phyloP scores from a whole-genome alignment of 2,888 invertebrate genomes.

The Encarsia formosa region DNA sequence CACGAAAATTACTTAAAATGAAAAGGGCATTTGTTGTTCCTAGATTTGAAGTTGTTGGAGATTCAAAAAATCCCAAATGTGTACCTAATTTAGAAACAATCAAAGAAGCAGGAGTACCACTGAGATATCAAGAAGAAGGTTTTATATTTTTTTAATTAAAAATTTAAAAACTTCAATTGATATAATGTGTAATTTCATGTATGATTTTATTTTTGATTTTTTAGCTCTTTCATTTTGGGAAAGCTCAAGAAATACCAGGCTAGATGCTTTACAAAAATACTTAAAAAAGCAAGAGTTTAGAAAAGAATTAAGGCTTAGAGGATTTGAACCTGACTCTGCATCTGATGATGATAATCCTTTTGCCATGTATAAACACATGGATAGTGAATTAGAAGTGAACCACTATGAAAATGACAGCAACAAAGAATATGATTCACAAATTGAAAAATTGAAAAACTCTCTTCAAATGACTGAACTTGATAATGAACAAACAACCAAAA shows the following conservation, averaged over 20 bases:
- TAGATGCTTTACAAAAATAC: slow-evolving; percentile 38
- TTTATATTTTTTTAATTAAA: too few relatives aligned
- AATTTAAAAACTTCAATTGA: not conserved
- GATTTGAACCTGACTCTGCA: slow-evolving; percentile 40
- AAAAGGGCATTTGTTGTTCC: slow-evolving; percentile 63
- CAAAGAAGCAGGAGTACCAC: slow-evolving; percentile 40
- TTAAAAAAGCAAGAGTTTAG: slow-evolving; percentile 41
- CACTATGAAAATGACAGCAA: slow-evolving; percentile 21
- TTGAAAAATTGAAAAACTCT: slow-evolving; percentile 19
- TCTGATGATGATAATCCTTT: slow-evolving; percentile 44
- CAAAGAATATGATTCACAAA: slow-evolving; percentile 8
- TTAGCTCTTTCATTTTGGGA: slow-evolving; percentile 41
- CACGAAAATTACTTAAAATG: slow-evolving; percentile 65
- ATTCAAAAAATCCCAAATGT: slow-evolving; percentile 39
- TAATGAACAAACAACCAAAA: slow-evolving; percentile 11
- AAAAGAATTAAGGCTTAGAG: slow-evolving; percentile 38
- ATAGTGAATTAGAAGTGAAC: slow-evolving; percentile 12
- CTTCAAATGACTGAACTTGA: slow-evolving; percentile 19
- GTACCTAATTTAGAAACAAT: slow-evolving; percentile 39
- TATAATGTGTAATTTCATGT: slow-evolving; percentile 1
- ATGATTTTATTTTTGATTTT: slow-evolving; percentile 12
- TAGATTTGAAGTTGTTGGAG: slow-evolving; percentile 45
- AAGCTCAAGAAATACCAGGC: slow-evolving; percentile 35
- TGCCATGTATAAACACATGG: slow-evolving; percentile 36
- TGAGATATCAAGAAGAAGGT: slow-evolving; percentile 41